Evolutionary conservation across 2,797 vertebrate genomes (phyloP), one percentile per base, ranked within the genome.

Genomic region (Eulemur rubriventer): DNA sequence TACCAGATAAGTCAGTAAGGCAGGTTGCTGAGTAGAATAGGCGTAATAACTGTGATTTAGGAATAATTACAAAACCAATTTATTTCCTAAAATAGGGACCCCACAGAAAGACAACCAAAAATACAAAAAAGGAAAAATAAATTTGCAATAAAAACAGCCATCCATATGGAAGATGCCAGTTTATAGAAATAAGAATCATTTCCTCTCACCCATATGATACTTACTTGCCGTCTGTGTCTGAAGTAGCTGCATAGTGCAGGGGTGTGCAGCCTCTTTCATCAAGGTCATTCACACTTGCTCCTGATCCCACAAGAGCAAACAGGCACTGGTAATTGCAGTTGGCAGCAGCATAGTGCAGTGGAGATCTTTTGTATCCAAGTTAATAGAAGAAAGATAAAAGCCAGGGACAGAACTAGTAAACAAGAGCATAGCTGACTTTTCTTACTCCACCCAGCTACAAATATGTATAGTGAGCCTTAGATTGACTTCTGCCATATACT

Each of bases 241-340:
- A 99, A 59, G 99, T 99, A 91, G 99, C 99, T 75, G 99, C 99
- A 93, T 99, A 99, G 99, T 99, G 99, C 97, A 99, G 99, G 80
- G 99, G 99, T 79, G 99, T 99, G 98, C 99, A 99, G 95, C 99
- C 99, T 98, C 99, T 98, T 98, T 99, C 99, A 89, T 99, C 99
- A 59, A 99, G 99, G 98, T 99, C 99, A 78, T 99, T 99, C 97
- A 99, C 99, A 95, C 99, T 99, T 96, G 99, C 99, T 98, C 99
- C 99, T 82, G 99, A 99, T 92, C 99, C 99, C 99, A 99, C 99
- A 98, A 99, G 99, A 98, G 99, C 99, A 99, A 99, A 99, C 98
- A 99, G 99, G 99, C 99, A 99, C 99, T 99, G 99, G 99, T 99
- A 99, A 99, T 99, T 99, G 99, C 99, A 99, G 98, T 99, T 99